A percentile compares a stretch with the other conserved stretches of the same genome.
phyloP scores from a whole-genome alignment of 2,113 vertebrate genomes.

The Ivindomyrus marchei region DNA sequence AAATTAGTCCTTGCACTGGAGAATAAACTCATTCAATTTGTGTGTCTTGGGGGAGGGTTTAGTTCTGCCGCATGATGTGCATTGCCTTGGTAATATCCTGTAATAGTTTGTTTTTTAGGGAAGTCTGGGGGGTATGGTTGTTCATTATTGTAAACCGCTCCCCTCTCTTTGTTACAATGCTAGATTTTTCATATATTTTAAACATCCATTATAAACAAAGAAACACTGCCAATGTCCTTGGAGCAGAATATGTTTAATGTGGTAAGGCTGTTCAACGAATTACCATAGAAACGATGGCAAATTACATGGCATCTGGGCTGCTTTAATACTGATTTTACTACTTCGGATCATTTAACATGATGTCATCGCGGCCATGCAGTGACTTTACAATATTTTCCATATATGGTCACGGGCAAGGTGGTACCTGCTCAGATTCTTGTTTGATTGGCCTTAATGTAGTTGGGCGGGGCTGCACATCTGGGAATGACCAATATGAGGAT shows the following conservation, averaged over 20 bases:
- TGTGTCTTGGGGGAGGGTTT: not conserved
- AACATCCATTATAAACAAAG: slow-evolving; percentile 7
- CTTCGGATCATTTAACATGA: not conserved
- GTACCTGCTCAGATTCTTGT: not conserved
- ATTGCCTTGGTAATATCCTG: not conserved
- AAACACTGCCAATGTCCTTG: not conserved
- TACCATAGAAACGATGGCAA: slow-evolving; percentile 11
- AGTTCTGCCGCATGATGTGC: not conserved
- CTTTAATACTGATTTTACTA: not conserved
- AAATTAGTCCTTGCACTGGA: not conserved
- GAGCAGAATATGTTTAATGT: not conserved
- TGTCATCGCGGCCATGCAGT: not conserved
- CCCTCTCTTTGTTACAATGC: not conserved
- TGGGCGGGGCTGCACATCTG: not conserved
- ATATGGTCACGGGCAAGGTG: not conserved
- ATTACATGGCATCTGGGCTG: slow-evolving; percentile 8
- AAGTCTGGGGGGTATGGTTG: not conserved
- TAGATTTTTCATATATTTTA: not conserved
- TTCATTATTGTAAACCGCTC: not conserved
- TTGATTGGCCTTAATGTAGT: not conserved
- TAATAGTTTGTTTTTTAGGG: not conserved
- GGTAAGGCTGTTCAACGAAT: not conserved
- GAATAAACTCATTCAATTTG: not conserved
- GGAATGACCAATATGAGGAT: not conserved
- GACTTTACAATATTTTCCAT: not conserved